Evolutionary conservation across 1,140 invertebrate genomes (phyloP).

Genomic region (Panonychus citri): DNA sequence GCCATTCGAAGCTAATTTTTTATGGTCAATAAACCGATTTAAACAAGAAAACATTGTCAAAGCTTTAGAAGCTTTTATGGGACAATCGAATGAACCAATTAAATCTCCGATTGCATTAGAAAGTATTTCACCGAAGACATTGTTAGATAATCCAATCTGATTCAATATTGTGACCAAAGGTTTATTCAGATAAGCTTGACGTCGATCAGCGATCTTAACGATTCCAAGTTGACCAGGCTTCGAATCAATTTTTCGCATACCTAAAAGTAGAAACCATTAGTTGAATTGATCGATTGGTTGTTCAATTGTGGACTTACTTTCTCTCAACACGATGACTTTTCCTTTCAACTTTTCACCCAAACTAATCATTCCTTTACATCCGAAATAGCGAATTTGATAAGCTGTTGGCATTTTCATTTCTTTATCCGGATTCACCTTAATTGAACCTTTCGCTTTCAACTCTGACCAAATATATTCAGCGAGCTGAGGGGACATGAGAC

Average conservation of each 20-base stretch:
- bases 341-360: constrained; percentile 7
- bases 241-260: constrained; percentile 15
- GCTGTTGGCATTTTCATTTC: constrained; percentile 7
- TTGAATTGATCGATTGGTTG: too few relatives aligned
- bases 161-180: constrained; percentile 16
- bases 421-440: too few relatives aligned
- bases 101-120: constrained; percentile 6
- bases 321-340: constrained; percentile 10
- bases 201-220: neutral
- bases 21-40: neutral
- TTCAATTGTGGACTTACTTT: constrained; percentile 7
- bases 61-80: constrained; percentile 7
- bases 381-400: constrained; percentile 15
- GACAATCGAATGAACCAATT: constrained; percentile 10
- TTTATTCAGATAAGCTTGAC: constrained; percentile 11
- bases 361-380: constrained; percentile 17
- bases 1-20: constrained; percentile 3
- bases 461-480: constrained; percentile 5
- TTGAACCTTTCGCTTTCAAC: neutral
- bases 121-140: constrained; percentile 8
- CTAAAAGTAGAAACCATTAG: too few relatives aligned
- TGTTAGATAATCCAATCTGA: constrained; percentile 8
- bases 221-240: neutral
- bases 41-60: constrained; percentile 1
- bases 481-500: constrained; percentile 14